Evolutionary conservation across 1,140 invertebrate species (phyloP), one percentile per base, ranked within the genome.

Genomic region (Drosophila nannoptera): DNA sequence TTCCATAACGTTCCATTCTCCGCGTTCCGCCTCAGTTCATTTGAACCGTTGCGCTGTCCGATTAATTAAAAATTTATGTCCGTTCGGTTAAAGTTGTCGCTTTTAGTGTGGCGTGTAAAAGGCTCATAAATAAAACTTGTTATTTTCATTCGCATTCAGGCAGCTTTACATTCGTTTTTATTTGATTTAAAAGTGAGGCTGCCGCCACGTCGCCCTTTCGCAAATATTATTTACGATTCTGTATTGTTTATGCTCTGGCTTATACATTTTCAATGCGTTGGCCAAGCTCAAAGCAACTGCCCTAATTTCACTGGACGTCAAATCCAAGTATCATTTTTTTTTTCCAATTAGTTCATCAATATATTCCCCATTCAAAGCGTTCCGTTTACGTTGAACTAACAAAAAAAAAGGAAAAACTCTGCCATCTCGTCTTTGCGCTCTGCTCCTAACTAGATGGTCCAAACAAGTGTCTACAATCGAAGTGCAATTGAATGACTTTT

Each of bases 401-500:
- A 7, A 55, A 6, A 55, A 42, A 43, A 31, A 12, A 31, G 12
- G 31, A 32, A 29, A 33, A 49, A 32, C 11, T 12, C 32, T 49
- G 58, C 45, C 49, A 46, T 36, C 35, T 32, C 9, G n/a, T 48
- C 31, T 7, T 60, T 63, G 7, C 4, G 42, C 40, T 7, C 40
- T 50, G 32, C 12, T 29, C 31, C 16, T 46, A 53, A 53, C 36
- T 54, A 12, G 14, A 52, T 42, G 7, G n/a, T 35, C 22, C 36
- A 38, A 69, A 69, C 64, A 73, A 78, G 46, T 78, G 36, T 40
- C 52, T 22, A 68, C 50, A 66, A 38, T 81, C 62, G 49, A 68
- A 69, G 46, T 76, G 69, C 69, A 74, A 74, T 77, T 68, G 60
- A 84, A 83, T 76, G 76, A 77, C 66, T 72, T 84, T 83, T 80